Evolutionary conservation across 2,888 invertebrate species (phyloP), one percentile per base, ranked within the genome.

Genomic region (Frankliniella fusca): DNA sequence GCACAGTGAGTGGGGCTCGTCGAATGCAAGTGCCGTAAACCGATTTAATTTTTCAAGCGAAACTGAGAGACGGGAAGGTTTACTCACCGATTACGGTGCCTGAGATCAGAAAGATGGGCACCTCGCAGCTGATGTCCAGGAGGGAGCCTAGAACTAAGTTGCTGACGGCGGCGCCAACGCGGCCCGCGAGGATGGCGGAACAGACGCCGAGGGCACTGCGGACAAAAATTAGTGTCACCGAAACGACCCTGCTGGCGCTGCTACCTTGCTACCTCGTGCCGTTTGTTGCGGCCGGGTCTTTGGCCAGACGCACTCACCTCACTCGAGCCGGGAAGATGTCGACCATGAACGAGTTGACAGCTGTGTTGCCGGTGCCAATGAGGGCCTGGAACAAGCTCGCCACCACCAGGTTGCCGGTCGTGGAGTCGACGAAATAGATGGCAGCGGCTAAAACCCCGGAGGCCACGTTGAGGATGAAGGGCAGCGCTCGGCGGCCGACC

Each of bases 111-210:
- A 92, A 90, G 85, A 93, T 91, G 0, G 93, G 92, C 3, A 92
- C 90, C 65, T 91, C 91, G 84, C 92, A 92, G 80, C 91, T 91
- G 82, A 89, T 89, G 86, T 93, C 93, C 81, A 93, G 88, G 3
- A 93, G 88, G 48, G 89, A 90, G 7, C 93, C 93, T 61, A 93
- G 92, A 0, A 92, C 90, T 11, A 92, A 85, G 87, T 93, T 93
- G 82, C 93, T 92, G 0, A 90, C 89, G 83, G 93, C 91, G 0
- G 93, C 93, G 0, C 93, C 93, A 0, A 92, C 87, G 83, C 93
- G 89, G 2, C 93, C 93, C 86, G 91, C 90, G 88, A 91, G 91
- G 79, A 92, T 91, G 27, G 91, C 91, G 87, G 92, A 89, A 84
- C 92, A 93, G 0, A 93, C 90, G 0, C 92, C 92, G 76, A 93